Conservation (phyloP, 2,888 invertebrate species). For the Endomychus coccineus region DNA sequence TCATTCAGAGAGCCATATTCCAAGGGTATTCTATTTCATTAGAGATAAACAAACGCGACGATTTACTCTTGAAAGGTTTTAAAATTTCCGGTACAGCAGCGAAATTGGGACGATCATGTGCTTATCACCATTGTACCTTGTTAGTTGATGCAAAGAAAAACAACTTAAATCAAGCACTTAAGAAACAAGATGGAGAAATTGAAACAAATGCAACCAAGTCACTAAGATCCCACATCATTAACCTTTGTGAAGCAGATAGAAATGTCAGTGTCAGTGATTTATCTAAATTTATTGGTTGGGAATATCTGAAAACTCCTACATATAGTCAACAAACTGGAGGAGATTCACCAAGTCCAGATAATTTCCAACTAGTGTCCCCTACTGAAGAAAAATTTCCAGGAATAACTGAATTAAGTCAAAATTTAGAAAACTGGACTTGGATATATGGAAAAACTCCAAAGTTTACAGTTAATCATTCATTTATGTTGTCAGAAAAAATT, state of each 20-base stretch:
- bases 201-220: slow-evolving; percentile 12
- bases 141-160: slow-evolving; percentile 79
- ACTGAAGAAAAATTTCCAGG: slow-evolving; percentile 84
- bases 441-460: slow-evolving; percentile 79
- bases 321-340: slow-evolving; percentile 65
- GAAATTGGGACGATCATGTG: slow-evolving; percentile 77
- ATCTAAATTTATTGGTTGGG: slow-evolving; percentile 73
- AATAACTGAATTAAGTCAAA: slow-evolving; percentile 61
- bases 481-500: slow-evolving; percentile 52
- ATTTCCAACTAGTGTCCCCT: slow-evolving; percentile 80
- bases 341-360: slow-evolving; percentile 65
- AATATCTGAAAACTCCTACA: slow-evolving; percentile 70
- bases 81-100: slow-evolving; percentile 91
- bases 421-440: slow-evolving; percentile 81
- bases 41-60: slow-evolving; percentile 74
- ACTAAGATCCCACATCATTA: slow-evolving; percentile 63
- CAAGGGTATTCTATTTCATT: slow-evolving; percentile 74
- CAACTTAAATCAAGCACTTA: slow-evolving; percentile 63
- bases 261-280: slow-evolving; percentile 65
- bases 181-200: slow-evolving; percentile 41
- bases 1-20: slow-evolving; percentile 76
- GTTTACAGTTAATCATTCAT: slow-evolving; percentile 63
- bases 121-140: slow-evolving; percentile 96
- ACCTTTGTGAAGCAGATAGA: slow-evolving; percentile 69
- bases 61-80: slow-evolving; percentile 70